These are phyloP conservation scores for Nasonia vitripennis DNA, from an alignment of 1,140 invertebrate species.

Conservation along the genomic window DNA sequence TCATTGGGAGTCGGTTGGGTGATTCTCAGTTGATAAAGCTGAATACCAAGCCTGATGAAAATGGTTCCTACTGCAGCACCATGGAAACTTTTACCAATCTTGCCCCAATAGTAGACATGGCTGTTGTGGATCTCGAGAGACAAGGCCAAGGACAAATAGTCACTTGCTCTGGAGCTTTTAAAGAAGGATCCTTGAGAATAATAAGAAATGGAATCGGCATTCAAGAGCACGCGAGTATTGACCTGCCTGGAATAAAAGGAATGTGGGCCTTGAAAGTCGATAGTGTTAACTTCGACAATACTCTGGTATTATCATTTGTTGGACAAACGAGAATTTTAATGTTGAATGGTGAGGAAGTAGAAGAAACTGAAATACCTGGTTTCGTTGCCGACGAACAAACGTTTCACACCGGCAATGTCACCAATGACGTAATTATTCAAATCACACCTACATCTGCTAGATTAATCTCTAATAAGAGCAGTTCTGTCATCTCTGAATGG, in stretches of 20 bases:
- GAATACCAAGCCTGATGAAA: constrained; percentile 89
- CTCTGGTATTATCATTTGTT: constrained; percentile 94
- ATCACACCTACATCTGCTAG: constrained; percentile 85
- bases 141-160: constrained; percentile 99
- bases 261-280: constrained; percentile 94
- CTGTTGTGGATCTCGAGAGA: constrained; percentile 94
- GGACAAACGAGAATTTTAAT: constrained; percentile 93
- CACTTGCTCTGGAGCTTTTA: constrained; percentile 97
- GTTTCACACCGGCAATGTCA: constrained; percentile 94
- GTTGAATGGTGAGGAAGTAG: constrained; percentile 95
- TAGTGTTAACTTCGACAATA: constrained; percentile 85
- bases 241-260: constrained; percentile 97
- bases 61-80: constrained; percentile 91
- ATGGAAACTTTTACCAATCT: constrained; percentile 98
- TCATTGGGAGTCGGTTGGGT: constrained; percentile 96
- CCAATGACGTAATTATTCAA: constrained; percentile 87
- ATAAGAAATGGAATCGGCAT: constrained; percentile 98
- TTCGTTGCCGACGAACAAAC: constrained; percentile 95
- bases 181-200: constrained; percentile 97
- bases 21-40: constrained; percentile 97
- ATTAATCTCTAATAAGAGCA: constrained; percentile 81
- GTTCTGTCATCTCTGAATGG: constrained; percentile 86
- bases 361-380: constrained; percentile 94
- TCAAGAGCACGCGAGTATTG: constrained; percentile 97
- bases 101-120: constrained; percentile 98